Percentiles rank a stretch among this genome's conserved stretches.
Conservation (phyloP, 2,113 vertebrate genomes). For the Anhinga rufa region DNA sequence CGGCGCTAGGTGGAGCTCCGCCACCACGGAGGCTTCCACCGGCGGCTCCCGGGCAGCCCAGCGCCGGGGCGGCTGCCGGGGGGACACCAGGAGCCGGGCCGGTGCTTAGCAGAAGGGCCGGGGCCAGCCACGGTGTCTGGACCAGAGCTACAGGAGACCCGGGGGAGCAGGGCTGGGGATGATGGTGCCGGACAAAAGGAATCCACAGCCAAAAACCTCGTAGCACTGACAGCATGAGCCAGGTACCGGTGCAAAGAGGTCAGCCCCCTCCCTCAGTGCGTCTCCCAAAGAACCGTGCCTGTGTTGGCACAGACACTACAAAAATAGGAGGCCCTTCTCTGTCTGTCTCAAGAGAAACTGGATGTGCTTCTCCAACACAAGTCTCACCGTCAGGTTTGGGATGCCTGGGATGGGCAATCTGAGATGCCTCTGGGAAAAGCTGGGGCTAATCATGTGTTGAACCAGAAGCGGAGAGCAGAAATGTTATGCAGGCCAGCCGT, state of each 20-base stretch:
- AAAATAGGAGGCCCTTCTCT: accelerated
- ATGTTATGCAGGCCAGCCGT: no score
- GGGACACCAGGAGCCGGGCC: accelerated
- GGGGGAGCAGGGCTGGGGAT: accelerated
- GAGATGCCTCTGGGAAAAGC: not conserved
- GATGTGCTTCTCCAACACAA: not conserved
- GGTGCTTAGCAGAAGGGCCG: accelerated
- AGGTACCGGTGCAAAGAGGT: accelerated
- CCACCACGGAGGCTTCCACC: not conserved
- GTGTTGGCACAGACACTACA: not conserved
- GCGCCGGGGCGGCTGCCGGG: accelerated
- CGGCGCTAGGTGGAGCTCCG: conserved; percentile 38
- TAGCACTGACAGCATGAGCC: no score
- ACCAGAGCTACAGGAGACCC: accelerated
- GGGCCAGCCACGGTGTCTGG: accelerated
- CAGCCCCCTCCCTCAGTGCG: accelerated
- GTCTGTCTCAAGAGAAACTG: accelerated
- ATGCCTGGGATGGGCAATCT: not conserved
- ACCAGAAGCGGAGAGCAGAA: not conserved
- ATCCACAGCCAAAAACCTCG: not conserved
- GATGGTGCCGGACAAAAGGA: not conserved
- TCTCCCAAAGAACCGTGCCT: not conserved
- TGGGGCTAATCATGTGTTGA: not conserved
- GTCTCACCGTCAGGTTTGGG: not conserved
- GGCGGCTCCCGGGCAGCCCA: not conserved